phyloP scores from a whole-genome alignment of 2,888 invertebrate genomes.

The Crossocerus cetratus region DNA sequence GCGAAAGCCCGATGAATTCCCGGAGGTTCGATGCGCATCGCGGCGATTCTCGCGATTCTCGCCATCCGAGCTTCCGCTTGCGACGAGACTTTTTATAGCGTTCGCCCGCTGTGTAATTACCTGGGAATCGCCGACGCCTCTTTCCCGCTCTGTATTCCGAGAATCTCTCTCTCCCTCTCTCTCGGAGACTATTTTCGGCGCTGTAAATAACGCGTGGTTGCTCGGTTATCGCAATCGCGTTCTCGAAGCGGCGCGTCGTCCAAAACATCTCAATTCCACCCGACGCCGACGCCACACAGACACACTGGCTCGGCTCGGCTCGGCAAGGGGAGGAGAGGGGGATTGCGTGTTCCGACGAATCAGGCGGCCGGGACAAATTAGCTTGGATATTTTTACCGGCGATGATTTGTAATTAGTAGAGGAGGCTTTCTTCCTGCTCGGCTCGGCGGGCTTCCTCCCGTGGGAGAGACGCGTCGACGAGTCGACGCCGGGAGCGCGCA shows the following conservation, averaged over 20 bases:
- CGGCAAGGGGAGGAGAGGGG: not conserved
- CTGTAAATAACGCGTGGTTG: not conserved
- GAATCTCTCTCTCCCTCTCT: too few relatives aligned
- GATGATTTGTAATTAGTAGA: not conserved
- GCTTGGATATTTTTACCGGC: too few relatives aligned
- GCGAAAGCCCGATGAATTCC: not conserved
- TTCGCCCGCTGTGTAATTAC: not conserved
- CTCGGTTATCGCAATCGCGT: not conserved
- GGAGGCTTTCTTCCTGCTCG: not conserved
- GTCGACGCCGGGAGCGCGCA: slow-evolving; percentile 15
- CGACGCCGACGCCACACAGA: too few relatives aligned
- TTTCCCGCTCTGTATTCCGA: not conserved
- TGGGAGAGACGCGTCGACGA: not conserved
- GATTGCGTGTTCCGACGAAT: not conserved
- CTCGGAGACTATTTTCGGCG: not conserved
- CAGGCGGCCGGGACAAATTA: too few relatives aligned
- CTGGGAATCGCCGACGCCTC: too few relatives aligned
- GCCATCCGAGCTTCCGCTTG: too few relatives aligned
- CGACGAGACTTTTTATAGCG: not conserved
- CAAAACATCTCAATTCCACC: too few relatives aligned
- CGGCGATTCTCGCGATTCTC: too few relatives aligned
- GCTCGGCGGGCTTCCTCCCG: not conserved
- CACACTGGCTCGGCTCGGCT: too few relatives aligned
- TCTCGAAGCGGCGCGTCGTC: not conserved
- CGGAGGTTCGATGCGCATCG: too few relatives aligned